These are phyloP conservation scores for Gila orcuttii DNA, from an alignment of 2,113 vertebrate species.

Conservation along the genomic window DNA sequence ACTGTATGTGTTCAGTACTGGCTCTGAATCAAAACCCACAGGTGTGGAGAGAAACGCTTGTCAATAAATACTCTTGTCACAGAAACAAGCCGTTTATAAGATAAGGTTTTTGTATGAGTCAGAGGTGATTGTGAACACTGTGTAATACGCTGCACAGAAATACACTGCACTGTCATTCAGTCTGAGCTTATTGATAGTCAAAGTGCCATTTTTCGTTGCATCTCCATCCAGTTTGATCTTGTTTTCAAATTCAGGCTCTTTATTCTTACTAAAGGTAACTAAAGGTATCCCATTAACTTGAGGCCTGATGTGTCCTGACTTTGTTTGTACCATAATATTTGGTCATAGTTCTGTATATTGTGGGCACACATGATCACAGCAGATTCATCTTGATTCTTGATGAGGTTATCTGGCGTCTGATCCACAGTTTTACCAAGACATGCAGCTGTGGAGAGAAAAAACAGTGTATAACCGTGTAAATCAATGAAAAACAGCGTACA, in stretches of 20 bases:
- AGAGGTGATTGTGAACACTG: background rate
- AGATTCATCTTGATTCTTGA: conserved; percentile 24
- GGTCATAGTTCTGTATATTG: background rate
- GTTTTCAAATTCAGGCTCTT: conserved; percentile 5
- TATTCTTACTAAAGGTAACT: background rate
- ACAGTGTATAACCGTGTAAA: background rate
- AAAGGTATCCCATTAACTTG: conserved; percentile 32
- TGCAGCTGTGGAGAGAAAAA: conserved; percentile 15
- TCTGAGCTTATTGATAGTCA: background rate
- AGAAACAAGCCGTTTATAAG: background rate
- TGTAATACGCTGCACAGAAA: conserved; percentile 53
- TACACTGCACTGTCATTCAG: conserved; percentile 41
- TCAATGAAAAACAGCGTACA: no score
- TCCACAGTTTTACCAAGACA: conserved; percentile 17
- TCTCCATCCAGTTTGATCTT: conserved; percentile 24
- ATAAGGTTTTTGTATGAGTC: background rate
- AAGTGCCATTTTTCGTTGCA: conserved; percentile 11
- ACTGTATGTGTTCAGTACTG: background rate
- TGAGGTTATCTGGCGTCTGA: conserved; percentile 32
- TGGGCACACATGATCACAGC: background rate
- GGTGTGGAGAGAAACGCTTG: conserved; percentile 26
- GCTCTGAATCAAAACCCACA: conserved; percentile 45
- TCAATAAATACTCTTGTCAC: background rate
- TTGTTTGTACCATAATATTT: conserved; percentile 34
- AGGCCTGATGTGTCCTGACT: background rate